Evolutionary conservation across 92 coral and sea anemone genomes (phyloP).

Genomic region (Galaxea fascicularis): DNA sequence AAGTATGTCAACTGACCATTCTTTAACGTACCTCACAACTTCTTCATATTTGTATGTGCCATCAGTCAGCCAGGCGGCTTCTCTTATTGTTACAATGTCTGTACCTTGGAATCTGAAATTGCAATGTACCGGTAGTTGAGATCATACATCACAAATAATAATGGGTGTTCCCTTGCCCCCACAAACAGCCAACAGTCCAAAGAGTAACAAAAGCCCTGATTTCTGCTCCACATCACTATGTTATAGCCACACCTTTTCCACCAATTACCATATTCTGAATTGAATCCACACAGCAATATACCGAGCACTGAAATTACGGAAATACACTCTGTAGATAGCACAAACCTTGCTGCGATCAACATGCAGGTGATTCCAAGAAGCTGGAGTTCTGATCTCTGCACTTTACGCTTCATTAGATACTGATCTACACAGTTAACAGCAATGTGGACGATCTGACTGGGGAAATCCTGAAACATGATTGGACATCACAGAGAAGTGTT

Average conservation of each 20-base stretch:
- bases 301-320: too few species aligned
- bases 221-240: too few species aligned
- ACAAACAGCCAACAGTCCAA: too few species aligned
- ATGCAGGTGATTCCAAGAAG: conserved; percentile 94
- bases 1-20: background rate
- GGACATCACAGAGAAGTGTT: background rate
- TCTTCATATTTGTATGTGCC: conserved; percentile 96
- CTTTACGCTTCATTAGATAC: conserved; percentile 85
- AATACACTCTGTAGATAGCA: too few species aligned
- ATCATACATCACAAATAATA: too few species aligned
- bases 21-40: conserved; percentile 82
- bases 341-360: conserved; percentile 94
- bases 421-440: conserved; percentile 94
- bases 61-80: conserved; percentile 98
- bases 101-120: conserved; percentile 89
- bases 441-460: conserved; percentile 92
- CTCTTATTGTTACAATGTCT: conserved; percentile 96
- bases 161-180: too few species aligned
- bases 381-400: conserved; percentile 89
- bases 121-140: too few species aligned
- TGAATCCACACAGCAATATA: too few species aligned
- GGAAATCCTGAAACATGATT: conserved; percentile 76
- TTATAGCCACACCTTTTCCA: too few species aligned
- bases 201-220: too few species aligned
- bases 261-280: too few species aligned